phyloP scores from a whole-genome alignment of 2,113 vertebrate genomes.

The Entosphenus tridentatus region DNA sequence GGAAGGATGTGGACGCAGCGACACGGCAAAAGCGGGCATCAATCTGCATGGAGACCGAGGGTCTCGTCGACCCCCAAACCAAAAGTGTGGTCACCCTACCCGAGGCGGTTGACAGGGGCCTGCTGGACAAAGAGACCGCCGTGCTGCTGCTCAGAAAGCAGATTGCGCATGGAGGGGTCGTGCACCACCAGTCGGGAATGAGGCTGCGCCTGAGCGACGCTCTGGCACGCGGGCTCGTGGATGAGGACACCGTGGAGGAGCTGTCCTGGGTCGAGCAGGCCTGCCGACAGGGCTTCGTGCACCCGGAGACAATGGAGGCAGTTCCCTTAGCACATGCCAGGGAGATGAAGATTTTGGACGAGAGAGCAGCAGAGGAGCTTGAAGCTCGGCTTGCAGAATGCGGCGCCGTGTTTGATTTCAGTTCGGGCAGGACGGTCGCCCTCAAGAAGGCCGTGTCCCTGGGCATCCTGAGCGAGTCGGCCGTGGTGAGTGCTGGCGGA shows the following conservation, averaged over 20 bases:
- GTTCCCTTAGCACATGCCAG: conserved; percentile 26
- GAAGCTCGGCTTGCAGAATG: conserved; percentile 23
- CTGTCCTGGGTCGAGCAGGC: conserved; percentile 36
- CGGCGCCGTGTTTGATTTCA: conserved; percentile 22
- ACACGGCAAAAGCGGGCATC: conserved; percentile 28
- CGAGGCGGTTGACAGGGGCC: conserved; percentile 31
- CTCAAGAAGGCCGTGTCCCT: conserved; percentile 28
- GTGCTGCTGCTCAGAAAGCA: conserved; percentile 39
- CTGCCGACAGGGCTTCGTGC: conserved; percentile 19
- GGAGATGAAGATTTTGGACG: conserved; percentile 14
- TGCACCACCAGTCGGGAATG: conserved; percentile 53
- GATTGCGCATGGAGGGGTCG: conserved; percentile 54
- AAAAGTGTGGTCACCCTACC: conserved; percentile 30
- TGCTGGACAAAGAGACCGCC: conserved; percentile 30
- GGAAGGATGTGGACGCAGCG: conserved; percentile 27
- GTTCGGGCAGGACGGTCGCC: conserved; percentile 24
- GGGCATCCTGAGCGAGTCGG: conserved; percentile 23
- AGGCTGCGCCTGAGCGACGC: conserved; percentile 46
- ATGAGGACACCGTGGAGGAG: conserved; percentile 23
- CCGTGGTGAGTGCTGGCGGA: conserved; percentile 18
- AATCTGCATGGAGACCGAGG: conserved; percentile 57
- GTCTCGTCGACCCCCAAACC: conserved; percentile 42
- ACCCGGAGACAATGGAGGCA: conserved; percentile 23
- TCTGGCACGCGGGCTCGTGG: conserved; percentile 31
- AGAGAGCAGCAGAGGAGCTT: conserved; percentile 20